These are phyloP conservation scores for Pachycephus smyrnensis DNA, from an alignment of 2,888 invertebrate genomes.

Conservation along the genomic window DNA sequence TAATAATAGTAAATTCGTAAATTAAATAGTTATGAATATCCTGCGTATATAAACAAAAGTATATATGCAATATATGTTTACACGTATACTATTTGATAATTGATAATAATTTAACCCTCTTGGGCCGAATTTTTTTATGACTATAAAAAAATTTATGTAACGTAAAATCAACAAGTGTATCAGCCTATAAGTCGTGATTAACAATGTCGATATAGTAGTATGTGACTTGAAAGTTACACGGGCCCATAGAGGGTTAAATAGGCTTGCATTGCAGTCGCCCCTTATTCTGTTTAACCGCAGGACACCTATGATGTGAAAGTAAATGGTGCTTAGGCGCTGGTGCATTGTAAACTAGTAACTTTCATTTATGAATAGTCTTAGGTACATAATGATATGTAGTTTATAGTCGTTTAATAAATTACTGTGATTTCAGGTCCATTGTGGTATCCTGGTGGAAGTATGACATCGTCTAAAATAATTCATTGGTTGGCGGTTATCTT, in stretches of 20 bases:
- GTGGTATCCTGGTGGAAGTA: slow-evolving; percentile 74
- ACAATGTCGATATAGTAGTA: too few relatives aligned
- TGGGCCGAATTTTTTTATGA: background rate
- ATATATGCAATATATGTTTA: too few relatives aligned
- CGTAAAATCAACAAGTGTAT: too few relatives aligned
- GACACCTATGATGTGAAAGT: background rate
- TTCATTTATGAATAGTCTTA: background rate
- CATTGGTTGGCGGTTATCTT: slow-evolving; percentile 78
- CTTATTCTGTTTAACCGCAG: background rate
- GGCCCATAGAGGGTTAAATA: too few relatives aligned
- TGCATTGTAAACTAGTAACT: background rate
- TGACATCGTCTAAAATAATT: slow-evolving; percentile 75
- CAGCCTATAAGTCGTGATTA: too few relatives aligned
- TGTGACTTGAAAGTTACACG: too few relatives aligned
- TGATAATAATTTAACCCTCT: background rate
- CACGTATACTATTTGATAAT: too few relatives aligned
- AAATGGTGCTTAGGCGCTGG: background rate
- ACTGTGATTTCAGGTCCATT: slow-evolving; percentile 46
- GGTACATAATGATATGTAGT: background rate
- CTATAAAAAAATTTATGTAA: background rate
- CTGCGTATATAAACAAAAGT: too few relatives aligned
- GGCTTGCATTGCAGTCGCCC: background rate
- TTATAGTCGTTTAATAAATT: background rate
- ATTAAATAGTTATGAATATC: too few relatives aligned
- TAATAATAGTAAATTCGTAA: too few relatives aligned